Percentiles rank a stretch among this genome's conserved stretches.
phyloP scores from a whole-genome alignment of 2,113 vertebrate species.

The Irena cyanogastra region DNA sequence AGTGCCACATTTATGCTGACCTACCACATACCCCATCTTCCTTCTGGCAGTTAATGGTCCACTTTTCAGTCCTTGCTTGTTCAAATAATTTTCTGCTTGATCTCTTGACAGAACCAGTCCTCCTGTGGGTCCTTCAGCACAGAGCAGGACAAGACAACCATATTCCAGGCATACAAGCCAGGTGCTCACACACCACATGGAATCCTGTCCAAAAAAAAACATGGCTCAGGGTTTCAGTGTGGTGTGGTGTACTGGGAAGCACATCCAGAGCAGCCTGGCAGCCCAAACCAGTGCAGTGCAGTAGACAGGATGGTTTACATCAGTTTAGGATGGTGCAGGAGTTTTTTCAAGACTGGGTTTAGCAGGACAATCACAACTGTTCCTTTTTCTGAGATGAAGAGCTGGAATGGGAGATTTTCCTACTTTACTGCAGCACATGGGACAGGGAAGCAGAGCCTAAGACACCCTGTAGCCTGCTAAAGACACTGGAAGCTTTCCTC shows the following conservation, averaged over 20 bases:
- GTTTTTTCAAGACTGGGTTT: neutral
- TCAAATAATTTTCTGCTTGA: neutral
- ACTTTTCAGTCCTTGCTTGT: neutral
- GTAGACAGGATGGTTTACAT: neutral
- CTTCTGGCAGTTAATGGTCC: neutral
- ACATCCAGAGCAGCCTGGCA: neutral
- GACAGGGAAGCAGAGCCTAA: neutral
- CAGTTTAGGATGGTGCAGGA: neutral
- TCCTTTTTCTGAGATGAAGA: neutral
- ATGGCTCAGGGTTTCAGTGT: neutral
- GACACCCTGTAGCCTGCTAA: neutral
- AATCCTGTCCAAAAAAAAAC: neutral
- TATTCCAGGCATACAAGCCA: neutral
- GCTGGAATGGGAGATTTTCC: constrained; percentile 15
- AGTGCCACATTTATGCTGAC: neutral
- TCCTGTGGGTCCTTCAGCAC: neutral
- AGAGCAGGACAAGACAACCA: neutral
- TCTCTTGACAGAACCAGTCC: neutral
- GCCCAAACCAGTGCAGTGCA: neutral
- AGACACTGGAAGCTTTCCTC: neutral
- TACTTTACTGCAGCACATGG: constrained; percentile 5
- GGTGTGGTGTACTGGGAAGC: neutral
- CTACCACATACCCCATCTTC: neutral
- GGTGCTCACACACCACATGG: neutral
- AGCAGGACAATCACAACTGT: neutral